Percentiles rank a stretch among this genome's conserved stretches.
These are phyloP conservation scores for Archips crataeganus DNA, from an alignment of 2,888 invertebrate species.

Conservation along the genomic window DNA sequence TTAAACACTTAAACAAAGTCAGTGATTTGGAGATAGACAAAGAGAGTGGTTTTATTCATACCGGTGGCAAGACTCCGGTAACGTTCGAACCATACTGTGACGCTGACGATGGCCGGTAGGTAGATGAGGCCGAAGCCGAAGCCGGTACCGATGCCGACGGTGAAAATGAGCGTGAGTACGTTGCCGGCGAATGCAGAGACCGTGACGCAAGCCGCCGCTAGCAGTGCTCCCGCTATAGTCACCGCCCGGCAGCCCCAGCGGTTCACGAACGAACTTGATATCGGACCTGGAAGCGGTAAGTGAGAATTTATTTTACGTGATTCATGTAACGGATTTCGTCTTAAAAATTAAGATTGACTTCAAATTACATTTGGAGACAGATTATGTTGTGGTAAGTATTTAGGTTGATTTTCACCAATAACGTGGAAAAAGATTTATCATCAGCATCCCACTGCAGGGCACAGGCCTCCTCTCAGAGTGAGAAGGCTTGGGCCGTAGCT, in stretches of 20 bases:
- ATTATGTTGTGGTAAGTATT: too few relatives aligned
- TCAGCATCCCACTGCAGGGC: too few relatives aligned
- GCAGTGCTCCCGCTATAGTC: conserved; percentile 94
- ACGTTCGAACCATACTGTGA: conserved; percentile 98
- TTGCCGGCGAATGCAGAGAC: conserved; percentile 93
- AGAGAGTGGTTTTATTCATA: conserved; percentile 45
- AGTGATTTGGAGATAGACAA: neutral
- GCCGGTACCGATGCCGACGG: conserved; percentile 98
- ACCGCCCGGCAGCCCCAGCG: conserved; percentile 96
- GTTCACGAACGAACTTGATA: conserved; percentile 97
- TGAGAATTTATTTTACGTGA: neutral
- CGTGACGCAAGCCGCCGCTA: conserved; percentile 92
- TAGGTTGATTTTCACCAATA: too few relatives aligned
- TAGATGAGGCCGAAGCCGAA: conserved; percentile 98
- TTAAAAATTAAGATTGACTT: too few relatives aligned
- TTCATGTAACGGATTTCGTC: neutral
- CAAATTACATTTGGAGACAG: too few relatives aligned
- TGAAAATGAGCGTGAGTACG: conserved; percentile 93
- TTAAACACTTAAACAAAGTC: neutral
- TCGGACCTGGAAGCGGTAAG: conserved; percentile 90
- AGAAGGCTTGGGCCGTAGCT: too few relatives aligned
- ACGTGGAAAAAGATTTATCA: too few relatives aligned
- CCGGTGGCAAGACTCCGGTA: conserved; percentile 97
- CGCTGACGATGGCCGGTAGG: conserved; percentile 98
- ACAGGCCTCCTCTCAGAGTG: too few relatives aligned